Conservation (phyloP, 2,797 vertebrate genomes). For the Galaxias olidus region DNA sequence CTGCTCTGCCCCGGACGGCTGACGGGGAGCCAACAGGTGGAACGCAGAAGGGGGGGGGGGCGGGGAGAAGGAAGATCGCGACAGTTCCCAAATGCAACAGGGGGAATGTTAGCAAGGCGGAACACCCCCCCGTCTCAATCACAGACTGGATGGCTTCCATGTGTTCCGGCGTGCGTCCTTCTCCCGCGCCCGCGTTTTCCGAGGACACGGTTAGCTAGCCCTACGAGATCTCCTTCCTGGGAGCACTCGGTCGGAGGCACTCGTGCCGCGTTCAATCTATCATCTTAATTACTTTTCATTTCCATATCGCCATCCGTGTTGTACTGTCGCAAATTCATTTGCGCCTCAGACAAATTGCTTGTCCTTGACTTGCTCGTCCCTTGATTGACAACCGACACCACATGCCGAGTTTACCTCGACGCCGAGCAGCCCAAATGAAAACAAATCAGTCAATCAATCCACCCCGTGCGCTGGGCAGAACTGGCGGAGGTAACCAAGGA, state of each 20-base stretch:
- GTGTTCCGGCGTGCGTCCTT: neutral
- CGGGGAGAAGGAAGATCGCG: no score
- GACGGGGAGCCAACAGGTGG: no score
- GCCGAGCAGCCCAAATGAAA: slow-evolving; percentile 31
- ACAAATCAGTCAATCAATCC: slow-evolving; percentile 54
- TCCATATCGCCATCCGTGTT: slow-evolving; percentile 65
- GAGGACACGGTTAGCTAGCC: neutral
- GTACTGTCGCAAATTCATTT: slow-evolving; percentile 72
- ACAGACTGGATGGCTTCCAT: neutral
- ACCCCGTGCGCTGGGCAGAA: slow-evolving; percentile 44
- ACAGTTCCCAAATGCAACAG: no score
- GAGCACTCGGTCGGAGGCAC: slow-evolving; percentile 56
- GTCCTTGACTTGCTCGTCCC: slow-evolving; percentile 65
- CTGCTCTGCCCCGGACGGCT: no score
- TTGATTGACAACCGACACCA: slow-evolving; percentile 35
- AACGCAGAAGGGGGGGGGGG: no score
- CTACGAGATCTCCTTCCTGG: slow-evolving; percentile 37
- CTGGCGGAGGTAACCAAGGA: slow-evolving; percentile 50
- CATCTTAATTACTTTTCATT: slow-evolving; percentile 79
- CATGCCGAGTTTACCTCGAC: slow-evolving; percentile 29
- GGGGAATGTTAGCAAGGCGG: no score
- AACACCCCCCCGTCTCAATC: no score
- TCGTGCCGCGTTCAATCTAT: slow-evolving; percentile 69
- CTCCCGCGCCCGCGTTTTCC: neutral
- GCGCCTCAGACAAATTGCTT: slow-evolving; percentile 67